Evolutionary conservation across 2,888 invertebrate genomes (phyloP).

Genomic region (Baronia brevicornis): DNA sequence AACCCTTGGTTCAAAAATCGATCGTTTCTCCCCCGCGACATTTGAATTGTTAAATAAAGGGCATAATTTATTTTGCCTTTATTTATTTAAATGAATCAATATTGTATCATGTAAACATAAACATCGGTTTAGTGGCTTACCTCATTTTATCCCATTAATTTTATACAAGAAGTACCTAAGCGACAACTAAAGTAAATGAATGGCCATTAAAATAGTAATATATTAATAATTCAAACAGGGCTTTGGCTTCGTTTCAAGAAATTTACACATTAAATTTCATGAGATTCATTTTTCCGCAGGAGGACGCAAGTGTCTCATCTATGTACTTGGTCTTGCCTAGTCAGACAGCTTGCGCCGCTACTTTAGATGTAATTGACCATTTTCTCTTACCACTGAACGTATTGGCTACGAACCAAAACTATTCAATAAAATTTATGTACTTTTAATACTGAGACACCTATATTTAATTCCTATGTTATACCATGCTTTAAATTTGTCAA

Average conservation of each 20-base stretch:
- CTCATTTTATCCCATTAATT: too few relatives aligned
- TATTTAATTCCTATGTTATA: too few relatives aligned
- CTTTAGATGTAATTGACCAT: conserved; percentile 40
- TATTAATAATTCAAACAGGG: conserved; percentile 70
- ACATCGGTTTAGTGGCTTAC: too few relatives aligned
- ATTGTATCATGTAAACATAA: too few relatives aligned
- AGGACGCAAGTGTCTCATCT: conserved; percentile 38
- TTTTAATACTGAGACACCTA: background rate
- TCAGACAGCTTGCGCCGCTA: conserved; percentile 19
- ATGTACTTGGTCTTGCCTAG: conserved; percentile 27
- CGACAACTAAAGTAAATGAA: conserved; percentile 66
- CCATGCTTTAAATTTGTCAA: too few relatives aligned
- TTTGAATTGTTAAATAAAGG: too few relatives aligned
- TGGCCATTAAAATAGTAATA: conserved; percentile 69
- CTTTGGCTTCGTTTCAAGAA: conserved; percentile 73
- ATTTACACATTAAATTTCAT: conserved; percentile 74
- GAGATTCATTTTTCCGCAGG: conserved; percentile 69
- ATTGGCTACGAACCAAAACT: conserved; percentile 20
- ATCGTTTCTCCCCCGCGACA: too few relatives aligned
- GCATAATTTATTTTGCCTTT: too few relatives aligned
- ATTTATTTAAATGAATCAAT: too few relatives aligned
- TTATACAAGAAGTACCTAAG: too few relatives aligned
- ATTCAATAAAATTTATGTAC: background rate
- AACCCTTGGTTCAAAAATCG: too few relatives aligned
- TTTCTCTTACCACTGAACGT: conserved; percentile 24